A percentile compares a stretch with the other conserved stretches of the same genome.
Evolutionary conservation across 2,888 invertebrate genomes (phyloP).

Genomic region (Pachycephus smyrnensis): DNA sequence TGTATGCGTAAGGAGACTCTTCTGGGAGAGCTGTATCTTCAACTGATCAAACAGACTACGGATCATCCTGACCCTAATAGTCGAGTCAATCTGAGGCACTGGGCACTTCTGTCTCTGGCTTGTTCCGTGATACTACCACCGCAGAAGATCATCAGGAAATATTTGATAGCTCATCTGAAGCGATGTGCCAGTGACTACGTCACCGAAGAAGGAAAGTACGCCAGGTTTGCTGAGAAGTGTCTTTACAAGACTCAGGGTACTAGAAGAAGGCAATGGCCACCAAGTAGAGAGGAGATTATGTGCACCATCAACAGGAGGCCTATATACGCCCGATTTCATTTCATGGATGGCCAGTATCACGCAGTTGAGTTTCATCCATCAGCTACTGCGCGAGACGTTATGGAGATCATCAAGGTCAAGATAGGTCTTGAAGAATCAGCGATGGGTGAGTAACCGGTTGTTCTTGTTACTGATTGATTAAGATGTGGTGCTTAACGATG

Average conservation of each 20-base stretch:
- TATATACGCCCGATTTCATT: constrained; percentile 90
- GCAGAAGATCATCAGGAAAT: constrained; percentile 85
- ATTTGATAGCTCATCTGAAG: constrained; percentile 89
- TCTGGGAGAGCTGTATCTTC: constrained; percentile 90
- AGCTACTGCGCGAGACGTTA: constrained; percentile 89
- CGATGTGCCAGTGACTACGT: constrained; percentile 88
- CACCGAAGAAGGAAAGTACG: constrained; percentile 95
- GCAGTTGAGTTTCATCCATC: constrained; percentile 96
- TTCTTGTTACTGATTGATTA: background rate
- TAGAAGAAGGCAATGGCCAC: constrained; percentile 88
- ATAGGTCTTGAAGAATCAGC: constrained; percentile 86
- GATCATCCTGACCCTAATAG: constrained; percentile 92
- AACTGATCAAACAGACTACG: constrained; percentile 93
- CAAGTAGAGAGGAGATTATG: constrained; percentile 91
- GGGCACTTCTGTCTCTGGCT: constrained; percentile 87
- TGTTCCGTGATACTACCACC: constrained; percentile 89
- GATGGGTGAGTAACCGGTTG: constrained; percentile 69
- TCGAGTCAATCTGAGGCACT: constrained; percentile 88
- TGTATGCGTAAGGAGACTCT: constrained; percentile 91
- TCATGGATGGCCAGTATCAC: constrained; percentile 95
- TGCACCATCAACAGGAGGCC: constrained; percentile 92
- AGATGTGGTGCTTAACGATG: background rate
- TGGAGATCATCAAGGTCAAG: constrained; percentile 88
- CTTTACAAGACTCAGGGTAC: constrained; percentile 79
- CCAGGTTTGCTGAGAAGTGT: constrained; percentile 91